Base-by-base conservation (phyloP, 2,888 invertebrate genomes). In the Orchesella flavescens region DNA sequence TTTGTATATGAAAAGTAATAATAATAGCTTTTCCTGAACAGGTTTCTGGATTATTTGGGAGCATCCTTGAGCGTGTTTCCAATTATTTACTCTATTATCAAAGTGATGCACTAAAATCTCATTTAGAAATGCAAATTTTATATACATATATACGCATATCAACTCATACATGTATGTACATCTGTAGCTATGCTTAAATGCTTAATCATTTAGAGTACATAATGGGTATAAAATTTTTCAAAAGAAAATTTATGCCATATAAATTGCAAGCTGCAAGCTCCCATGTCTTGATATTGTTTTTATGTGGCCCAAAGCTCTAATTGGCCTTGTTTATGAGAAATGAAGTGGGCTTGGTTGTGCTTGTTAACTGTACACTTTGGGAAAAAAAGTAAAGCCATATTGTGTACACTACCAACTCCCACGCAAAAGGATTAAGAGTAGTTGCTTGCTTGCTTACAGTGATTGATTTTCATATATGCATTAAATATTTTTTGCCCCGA, bases 121-220 rank as follows among this genome's bases (percentile, higher is more conserved):
- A 69, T 77, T 49, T 68, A 68, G 46, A 78, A 57, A 78, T 78
- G 78, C 43, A 78, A 78, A 78, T 77, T 77, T 69, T 61, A 23
- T 17, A 19, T 24, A 61, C 61, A 61, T 61, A 19, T 21, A 59
- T 19, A 21, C 21, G 46, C 46, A 46, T n/a, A n/a, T n/a, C n/a
- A n/a, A n/a, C n/a, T n/a, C n/a, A n/a, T n/a, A n/a, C n/a, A n/a
- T n/a, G n/a, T n/a, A n/a, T n/a, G n/a, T n/a, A n/a, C 34, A 34
- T 34, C 34, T 34, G 7, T 2, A 2, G 34, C 34, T 34, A n/a
- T n/a, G n/a, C n/a, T n/a, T 17, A 17, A n/a, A 24, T 17, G 24
- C 43, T 66, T 66, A 78, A 46, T 78, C 78, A 71, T 21, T 24
- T 49, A 15, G 21, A 53, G n/a, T 61, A 19, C 21, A 65, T 71